Evolutionary conservation across 2,113 vertebrate genomes (phyloP), one percentile per base, ranked within the genome.

Genomic region (Clarias gariepinus): DNA sequence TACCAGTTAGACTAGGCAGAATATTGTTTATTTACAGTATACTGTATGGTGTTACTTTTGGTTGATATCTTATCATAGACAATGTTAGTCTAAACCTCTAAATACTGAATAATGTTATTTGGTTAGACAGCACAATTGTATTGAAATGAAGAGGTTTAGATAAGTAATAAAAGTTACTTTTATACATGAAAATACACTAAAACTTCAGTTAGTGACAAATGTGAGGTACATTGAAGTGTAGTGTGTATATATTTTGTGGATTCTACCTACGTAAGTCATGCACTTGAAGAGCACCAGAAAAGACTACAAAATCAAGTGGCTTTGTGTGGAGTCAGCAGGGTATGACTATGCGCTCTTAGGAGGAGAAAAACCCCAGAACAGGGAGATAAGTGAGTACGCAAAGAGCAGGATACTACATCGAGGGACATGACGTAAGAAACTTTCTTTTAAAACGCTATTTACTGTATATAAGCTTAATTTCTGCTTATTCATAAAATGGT

Each of bases 241-340:
- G 81, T 82, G 88, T 87, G 80, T 85, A 77, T 60, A 58, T 19
- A 8, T 87, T 53, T 47, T 87, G 58, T 80, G 71, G 78, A 69
- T 66, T 76, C 47, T 36, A 83, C 53, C 60, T 82, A 80, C 84
- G 87, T 73, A 83, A 82, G 66, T 83, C 61, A 53, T 68, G 73
- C 55, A 82, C 86, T 87, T 87, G 73, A 81, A 87, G 28, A 85
- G 66, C 58, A 84, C 33, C 60, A 18, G 30, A 68, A 73, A 36
- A 76, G 86, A 63, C 33, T 79, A 66, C 33, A 83, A 87, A 83
- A 78, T 87, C 74, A 86, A 90, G 88, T 84, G 81, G 86, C 77
- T 86, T 85, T 68, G 78, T 82, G 23, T 55, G 28, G 55, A 81
- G 82, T 83, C 89, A 84, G 82, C 81, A 86, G 83, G 28, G 87